Percentiles rank a stretch among this genome's conserved stretches.
Conservation (phyloP, 64 coral and sea anemone genomes). For the Exaiptasia diaphana region DNA sequence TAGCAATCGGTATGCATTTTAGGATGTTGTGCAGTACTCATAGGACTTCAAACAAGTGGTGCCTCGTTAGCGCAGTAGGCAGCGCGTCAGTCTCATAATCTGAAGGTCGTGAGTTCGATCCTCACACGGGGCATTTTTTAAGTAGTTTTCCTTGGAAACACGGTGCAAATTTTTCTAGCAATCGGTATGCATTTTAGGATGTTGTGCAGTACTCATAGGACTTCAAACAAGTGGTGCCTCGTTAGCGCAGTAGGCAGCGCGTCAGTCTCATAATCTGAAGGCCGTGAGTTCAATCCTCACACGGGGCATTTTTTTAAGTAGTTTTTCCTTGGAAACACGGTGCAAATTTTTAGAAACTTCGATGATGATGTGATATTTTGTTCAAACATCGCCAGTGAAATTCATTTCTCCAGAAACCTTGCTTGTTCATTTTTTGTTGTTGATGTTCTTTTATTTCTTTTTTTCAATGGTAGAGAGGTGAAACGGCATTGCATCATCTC, state of each 20-base stretch:
- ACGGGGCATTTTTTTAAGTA: slow-evolving; percentile 34
- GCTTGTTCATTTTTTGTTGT: neutral
- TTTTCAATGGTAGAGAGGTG: slow-evolving; percentile 56
- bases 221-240: slow-evolving; percentile 62
- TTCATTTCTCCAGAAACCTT: no score
- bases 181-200: no score
- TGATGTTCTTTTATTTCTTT: neutral
- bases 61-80: slow-evolving; percentile 80
- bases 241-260: slow-evolving; percentile 81
- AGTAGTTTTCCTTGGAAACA: no score
- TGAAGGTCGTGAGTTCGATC: slow-evolving; percentile 68
- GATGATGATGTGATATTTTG: no score
- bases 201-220: no score
- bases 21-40: no score
- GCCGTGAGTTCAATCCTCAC: slow-evolving; percentile 65
- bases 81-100: slow-evolving; percentile 82
- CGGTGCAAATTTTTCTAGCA: no score
- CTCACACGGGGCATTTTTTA: slow-evolving; percentile 53
- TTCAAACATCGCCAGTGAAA: no score
- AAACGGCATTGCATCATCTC: slow-evolving; percentile 73
- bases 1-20: no score
- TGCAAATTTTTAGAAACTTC: no score
- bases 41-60: no score
- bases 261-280: slow-evolving; percentile 80
- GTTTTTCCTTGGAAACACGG: neutral